Evolutionary conservation across 2,797 vertebrate genomes (phyloP), one percentile per base, ranked within the genome.

Genomic region (Hoplostethus atlanticus): DNA sequence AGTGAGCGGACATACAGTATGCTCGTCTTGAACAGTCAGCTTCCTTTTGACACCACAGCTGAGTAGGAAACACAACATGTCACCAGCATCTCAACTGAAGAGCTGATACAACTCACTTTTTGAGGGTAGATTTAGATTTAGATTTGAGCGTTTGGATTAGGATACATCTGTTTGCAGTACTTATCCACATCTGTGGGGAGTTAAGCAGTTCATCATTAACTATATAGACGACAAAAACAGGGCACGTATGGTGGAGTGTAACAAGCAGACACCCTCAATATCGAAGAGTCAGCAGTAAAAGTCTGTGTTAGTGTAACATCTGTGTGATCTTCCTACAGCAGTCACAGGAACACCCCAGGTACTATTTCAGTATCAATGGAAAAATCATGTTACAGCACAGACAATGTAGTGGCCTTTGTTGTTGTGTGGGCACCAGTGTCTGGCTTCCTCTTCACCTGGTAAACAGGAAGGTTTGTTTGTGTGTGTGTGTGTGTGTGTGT

Each of bases 401-500:
- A 69, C 7, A 3, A 11, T 52, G 46, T 79, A 79, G 58, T 76
- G 79, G 10, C 84, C 50, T 83, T 87, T 88, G 80, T 86, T 90
- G 64, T 86, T 88, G 80, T 12, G 79, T 87, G 80, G 84, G 87
- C 34, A 2, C 16, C 30, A 30, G 40, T 69, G 13, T 51, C 34
- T 57, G 55, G 17, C 74, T 87, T 91, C 74, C 78, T 81, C 52
- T 76, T 59, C 78, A 88, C 79, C 81, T 84, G 83, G 84, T 79
- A 87, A 81, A 89, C 84, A 87, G 86, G 85, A 88, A 78, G 68
- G 31, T 64, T n/a, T 69, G 30, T 71, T n/a, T 42, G 48, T 51
- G 50, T 65, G 50, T 54, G 36, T 65, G 34, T 42, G 50, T 53
- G 52, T 51, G 17, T 25, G 40, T 46, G 21, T 28, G 61, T 21